phyloP scores from a whole-genome alignment of 2,113 vertebrate species.

The Melanocharis versteri region DNA sequence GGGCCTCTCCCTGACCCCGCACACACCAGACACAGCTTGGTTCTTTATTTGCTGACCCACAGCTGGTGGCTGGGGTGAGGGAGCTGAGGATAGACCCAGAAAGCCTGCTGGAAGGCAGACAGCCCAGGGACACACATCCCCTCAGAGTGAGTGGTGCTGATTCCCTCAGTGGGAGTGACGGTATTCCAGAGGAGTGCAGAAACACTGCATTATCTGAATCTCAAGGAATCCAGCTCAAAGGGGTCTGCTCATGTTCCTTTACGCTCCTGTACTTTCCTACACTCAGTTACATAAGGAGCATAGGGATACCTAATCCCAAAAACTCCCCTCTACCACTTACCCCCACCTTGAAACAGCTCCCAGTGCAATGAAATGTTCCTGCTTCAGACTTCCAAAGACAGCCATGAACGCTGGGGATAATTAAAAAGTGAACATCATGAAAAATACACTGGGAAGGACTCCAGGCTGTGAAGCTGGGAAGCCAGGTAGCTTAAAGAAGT shows the following conservation, averaged over 20 bases:
- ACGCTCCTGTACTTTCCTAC: neutral
- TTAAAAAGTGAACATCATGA: neutral
- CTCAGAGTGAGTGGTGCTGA: neutral
- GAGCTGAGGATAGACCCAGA: neutral
- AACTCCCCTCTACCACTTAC: neutral
- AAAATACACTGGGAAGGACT: neutral
- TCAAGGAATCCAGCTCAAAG: neutral
- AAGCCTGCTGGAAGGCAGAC: neutral
- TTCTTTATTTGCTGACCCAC: neutral
- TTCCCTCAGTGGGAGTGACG: neutral
- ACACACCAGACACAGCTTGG: neutral
- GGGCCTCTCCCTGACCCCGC: neutral
- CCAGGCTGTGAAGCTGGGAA: neutral
- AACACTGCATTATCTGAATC: neutral
- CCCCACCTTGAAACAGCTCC: neutral
- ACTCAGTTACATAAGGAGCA: neutral
- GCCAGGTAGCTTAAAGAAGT: constrained; percentile 34
- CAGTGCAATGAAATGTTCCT: neutral
- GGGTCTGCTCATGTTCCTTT: neutral
- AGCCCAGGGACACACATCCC: neutral
- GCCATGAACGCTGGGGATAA: neutral
- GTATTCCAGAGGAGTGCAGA: neutral
- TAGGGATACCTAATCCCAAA: neutral
- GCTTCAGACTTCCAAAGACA: neutral
- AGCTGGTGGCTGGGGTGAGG: neutral